Evolutionary conservation across 2,888 invertebrate genomes (phyloP).

Genomic region (Agelastica alni): DNA sequence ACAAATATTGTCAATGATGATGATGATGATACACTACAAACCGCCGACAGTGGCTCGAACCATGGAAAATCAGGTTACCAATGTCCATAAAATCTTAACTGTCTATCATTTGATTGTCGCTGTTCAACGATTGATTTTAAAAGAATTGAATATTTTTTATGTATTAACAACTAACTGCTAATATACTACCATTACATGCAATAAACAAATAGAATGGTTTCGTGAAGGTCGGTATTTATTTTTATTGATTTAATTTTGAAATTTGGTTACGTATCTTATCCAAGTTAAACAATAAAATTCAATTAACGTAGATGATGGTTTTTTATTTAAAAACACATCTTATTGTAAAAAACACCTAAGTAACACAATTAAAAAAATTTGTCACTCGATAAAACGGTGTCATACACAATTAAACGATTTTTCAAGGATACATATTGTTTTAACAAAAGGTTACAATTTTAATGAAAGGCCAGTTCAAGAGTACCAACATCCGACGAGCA

Average conservation of each 20-base stretch:
- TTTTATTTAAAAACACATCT: no score
- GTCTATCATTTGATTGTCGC: not conserved
- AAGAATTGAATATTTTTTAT: not conserved
- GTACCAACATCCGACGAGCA: no score
- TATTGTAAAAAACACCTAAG: no score
- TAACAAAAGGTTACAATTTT: no score
- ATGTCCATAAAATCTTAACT: not conserved
- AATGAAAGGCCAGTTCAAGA: no score
- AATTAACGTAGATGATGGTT: conserved; percentile 7
- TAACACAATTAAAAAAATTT: no score
- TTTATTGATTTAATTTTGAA: not conserved
- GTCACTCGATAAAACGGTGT: no score
- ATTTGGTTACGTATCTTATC: not conserved
- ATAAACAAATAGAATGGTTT: not conserved
- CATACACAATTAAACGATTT: no score
- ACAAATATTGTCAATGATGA: no score
- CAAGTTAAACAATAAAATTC: not conserved
- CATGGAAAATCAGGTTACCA: not conserved
- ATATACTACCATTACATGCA: not conserved
- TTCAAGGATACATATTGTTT: no score
- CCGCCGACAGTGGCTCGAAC: not conserved
- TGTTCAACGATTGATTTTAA: not conserved
- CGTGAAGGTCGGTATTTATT: not conserved
- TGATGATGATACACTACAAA: no score
- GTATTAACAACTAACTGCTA: not conserved